A percentile compares a stretch with the other conserved stretches of the same genome.
Evolutionary conservation across 2,113 vertebrate species (phyloP).

Genomic region (Anguilla rostrata): DNA sequence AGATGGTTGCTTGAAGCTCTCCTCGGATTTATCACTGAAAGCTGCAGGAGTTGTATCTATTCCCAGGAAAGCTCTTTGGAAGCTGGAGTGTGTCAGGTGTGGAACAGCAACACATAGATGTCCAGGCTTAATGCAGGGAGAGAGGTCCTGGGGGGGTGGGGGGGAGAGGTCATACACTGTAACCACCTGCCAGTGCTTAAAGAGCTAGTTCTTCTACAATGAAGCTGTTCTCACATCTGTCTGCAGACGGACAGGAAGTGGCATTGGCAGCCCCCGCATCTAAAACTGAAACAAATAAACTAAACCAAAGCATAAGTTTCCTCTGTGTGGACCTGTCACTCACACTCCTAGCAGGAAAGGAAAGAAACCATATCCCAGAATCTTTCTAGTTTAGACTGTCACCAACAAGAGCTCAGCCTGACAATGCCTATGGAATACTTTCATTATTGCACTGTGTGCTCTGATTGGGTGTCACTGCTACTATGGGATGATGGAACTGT

Average conservation of each 20-base stretch:
- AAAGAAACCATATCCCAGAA: background rate
- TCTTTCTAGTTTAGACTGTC: background rate
- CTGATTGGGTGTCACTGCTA: background rate
- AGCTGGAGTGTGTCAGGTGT: background rate
- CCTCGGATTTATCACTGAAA: background rate
- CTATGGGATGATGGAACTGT: background rate
- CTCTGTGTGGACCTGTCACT: background rate
- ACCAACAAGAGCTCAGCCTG: background rate
- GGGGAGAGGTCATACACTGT: background rate
- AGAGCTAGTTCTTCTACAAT: background rate
- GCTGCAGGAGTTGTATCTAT: background rate
- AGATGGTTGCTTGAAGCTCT: background rate
- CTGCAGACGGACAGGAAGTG: background rate
- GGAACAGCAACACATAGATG: conserved; percentile 1
- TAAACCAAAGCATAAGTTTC: background rate
- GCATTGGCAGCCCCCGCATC: background rate
- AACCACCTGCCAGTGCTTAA: background rate
- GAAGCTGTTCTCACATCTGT: background rate
- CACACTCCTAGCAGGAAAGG: background rate
- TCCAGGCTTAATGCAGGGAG: conserved; percentile 4
- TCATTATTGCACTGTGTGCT: background rate
- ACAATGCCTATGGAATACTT: background rate
- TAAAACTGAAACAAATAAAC: background rate
- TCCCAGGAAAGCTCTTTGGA: background rate
- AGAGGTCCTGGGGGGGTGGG: background rate